Evolutionary conservation across 2,888 invertebrate genomes (phyloP), one percentile per base, ranked within the genome.

Genomic region (Diploptera punctata): DNA sequence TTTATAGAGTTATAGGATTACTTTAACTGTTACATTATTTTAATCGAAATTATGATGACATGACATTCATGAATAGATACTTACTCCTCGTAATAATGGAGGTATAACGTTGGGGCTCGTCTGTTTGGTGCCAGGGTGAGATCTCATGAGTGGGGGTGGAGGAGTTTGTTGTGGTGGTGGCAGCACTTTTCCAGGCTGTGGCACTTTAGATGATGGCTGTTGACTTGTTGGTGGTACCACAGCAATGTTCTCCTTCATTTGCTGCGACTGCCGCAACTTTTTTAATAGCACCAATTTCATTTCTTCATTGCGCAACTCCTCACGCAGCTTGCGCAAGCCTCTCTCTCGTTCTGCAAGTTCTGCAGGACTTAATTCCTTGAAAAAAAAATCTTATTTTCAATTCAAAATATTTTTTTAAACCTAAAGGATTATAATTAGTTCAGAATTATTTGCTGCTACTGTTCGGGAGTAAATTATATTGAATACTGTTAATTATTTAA

Each of bases 231-330:
- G 77, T n/a, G n/a, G n/a, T 13, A 78, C 76, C 18, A 79, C 82
- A 65, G 87, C 87, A 68, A 89, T 87, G 78, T 89, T 90, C 80
- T 90, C 90, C 79, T 91, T 92, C 81, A 92, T 84, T 81, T 92
- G 91, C 84, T 99, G 98, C 75, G 96, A 97, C 83, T 97, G 96
- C 70, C 95, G 90, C 75, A 99, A 86, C 83, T 98, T 98, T 82
- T 98, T 93, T 79, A 99, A 85, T 80, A 99, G 86, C 76, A 98
- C 95, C 80, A 99, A 87, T 80, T 98, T 96, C 82, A 98, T 98
- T 84, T 99, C 99, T 83, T 99, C 99, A 49, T 95, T 95, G 75
- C 98, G 89, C 62, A 98, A 85, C 80, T 97, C 95, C 81, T 96
- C 96, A 57, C 94, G 89, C 77, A 98, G 83, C 76, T 92, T 90